Evolutionary conservation across 37 sponge, comb jelly and placozoan species (phyloP).

Genomic region (Haliclona indistincta): DNA sequence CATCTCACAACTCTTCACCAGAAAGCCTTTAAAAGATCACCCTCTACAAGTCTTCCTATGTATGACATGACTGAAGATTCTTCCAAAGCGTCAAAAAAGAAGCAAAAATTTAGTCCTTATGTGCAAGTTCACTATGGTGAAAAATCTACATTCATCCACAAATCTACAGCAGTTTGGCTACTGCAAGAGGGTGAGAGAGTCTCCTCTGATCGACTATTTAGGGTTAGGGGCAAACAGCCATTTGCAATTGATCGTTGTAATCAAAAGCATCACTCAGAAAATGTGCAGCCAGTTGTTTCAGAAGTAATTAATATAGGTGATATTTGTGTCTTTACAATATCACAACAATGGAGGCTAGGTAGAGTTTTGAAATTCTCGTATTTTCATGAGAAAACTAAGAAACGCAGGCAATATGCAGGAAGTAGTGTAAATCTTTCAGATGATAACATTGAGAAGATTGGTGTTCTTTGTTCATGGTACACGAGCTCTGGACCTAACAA

Average conservation of each 20-base stretch:
- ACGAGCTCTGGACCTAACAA: background rate
- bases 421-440: background rate
- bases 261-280: background rate
- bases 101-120: constrained; percentile 21
- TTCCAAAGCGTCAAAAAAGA: too few relatives aligned
- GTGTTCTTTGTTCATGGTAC: constrained; percentile 56
- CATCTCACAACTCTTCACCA: too few relatives aligned
- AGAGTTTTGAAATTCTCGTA: constrained; percentile 35
- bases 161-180: constrained; percentile 57
- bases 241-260: too few relatives aligned
- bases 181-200: constrained; percentile 56
- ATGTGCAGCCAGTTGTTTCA: too few relatives aligned
- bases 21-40: too few relatives aligned
- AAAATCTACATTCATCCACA: constrained; percentile 9
- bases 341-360: constrained; percentile 15
- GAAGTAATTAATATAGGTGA: background rate
- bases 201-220: constrained; percentile 39
- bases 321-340: background rate
- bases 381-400: constrained; percentile 15
- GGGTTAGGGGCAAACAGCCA: constrained; percentile 44
- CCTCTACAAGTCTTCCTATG: too few relatives aligned
- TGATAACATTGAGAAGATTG: constrained; percentile 4
- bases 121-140: constrained; percentile 11
- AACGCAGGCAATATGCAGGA: constrained; percentile 5
- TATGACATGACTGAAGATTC: too few relatives aligned